phyloP scores from a whole-genome alignment of 2,888 invertebrate species.

The Melikaiella ostensackeni region DNA sequence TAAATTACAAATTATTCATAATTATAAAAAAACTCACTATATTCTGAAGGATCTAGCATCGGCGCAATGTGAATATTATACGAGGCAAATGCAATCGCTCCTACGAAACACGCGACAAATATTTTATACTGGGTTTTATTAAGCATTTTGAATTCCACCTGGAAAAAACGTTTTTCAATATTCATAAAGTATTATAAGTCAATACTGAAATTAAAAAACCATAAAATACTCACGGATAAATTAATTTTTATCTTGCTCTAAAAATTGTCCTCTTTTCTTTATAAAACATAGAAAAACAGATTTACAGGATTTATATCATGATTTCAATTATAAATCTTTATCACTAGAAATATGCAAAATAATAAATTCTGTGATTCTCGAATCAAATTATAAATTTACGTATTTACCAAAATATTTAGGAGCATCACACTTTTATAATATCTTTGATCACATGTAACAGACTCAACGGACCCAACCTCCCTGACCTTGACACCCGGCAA shows the following conservation, averaged over 20 bases:
- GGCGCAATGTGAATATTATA: conserved; percentile 83
- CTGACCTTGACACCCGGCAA: background rate
- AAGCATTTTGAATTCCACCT: background rate
- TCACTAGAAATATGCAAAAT: background rate
- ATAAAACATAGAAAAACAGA: background rate
- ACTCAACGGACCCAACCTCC: background rate
- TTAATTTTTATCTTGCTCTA: background rate
- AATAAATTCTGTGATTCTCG: background rate
- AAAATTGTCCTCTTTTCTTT: background rate
- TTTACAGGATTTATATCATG: background rate
- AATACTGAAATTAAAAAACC: background rate
- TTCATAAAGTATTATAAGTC: background rate
- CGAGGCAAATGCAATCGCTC: conserved; percentile 79
- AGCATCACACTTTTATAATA: too few relatives aligned
- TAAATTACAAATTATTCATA: background rate
- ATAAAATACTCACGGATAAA: background rate
- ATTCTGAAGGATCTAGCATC: conserved; percentile 82
- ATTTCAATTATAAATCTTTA: background rate
- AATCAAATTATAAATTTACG: background rate
- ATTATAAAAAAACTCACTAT: conserved; percentile 79
- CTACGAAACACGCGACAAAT: conserved; percentile 80
- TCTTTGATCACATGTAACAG: too few relatives aligned
- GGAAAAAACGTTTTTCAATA: background rate
- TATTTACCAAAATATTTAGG: background rate
- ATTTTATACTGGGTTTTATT: conserved; percentile 45